Evolutionary conservation across 1,140 invertebrate genomes (phyloP).

Genomic region (Ostrea denselamellosa): DNA sequence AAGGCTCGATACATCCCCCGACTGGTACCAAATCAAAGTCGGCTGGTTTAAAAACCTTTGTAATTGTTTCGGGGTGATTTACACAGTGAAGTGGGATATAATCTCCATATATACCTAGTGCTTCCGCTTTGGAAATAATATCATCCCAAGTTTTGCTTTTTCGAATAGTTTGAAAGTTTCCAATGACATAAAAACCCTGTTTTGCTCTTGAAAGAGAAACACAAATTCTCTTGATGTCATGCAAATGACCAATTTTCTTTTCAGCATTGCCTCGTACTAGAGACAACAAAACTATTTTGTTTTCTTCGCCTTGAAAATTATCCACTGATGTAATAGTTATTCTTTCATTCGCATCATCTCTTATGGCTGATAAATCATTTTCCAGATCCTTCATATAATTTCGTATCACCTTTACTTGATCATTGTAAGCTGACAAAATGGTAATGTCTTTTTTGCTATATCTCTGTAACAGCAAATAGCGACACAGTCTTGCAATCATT

Average conservation of each 20-base stretch:
- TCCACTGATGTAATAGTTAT: constrained; percentile 62
- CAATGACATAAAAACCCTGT: constrained; percentile 83
- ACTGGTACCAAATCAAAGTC: constrained; percentile 71
- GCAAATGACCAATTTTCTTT: constrained; percentile 87
- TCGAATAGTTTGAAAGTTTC: constrained; percentile 83
- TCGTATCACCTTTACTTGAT: constrained; percentile 83
- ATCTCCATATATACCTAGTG: constrained; percentile 21
- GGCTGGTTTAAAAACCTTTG: constrained; percentile 54
- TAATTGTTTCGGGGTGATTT: constrained; percentile 60
- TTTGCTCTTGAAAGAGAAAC: constrained; percentile 89
- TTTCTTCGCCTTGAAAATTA: constrained; percentile 87
- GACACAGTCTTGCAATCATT: constrained; percentile 64
- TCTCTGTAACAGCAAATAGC: constrained; percentile 74
- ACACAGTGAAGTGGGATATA: constrained; percentile 51
- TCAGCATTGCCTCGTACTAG: constrained; percentile 86
- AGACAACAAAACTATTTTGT: constrained; percentile 89
- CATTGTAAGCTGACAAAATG: constrained; percentile 75
- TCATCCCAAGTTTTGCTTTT: constrained; percentile 72
- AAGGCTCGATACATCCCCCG: constrained; percentile 78
- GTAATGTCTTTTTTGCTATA: constrained; percentile 73
- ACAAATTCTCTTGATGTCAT: constrained; percentile 86
- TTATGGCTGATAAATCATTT: background rate
- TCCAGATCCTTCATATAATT: constrained; percentile 48
- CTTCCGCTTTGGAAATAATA: constrained; percentile 63
- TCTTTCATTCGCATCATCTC: constrained; percentile 18